Base-by-base conservation (phyloP, 2,797 vertebrate genomes). In the Fistularia commersonii region DNA sequence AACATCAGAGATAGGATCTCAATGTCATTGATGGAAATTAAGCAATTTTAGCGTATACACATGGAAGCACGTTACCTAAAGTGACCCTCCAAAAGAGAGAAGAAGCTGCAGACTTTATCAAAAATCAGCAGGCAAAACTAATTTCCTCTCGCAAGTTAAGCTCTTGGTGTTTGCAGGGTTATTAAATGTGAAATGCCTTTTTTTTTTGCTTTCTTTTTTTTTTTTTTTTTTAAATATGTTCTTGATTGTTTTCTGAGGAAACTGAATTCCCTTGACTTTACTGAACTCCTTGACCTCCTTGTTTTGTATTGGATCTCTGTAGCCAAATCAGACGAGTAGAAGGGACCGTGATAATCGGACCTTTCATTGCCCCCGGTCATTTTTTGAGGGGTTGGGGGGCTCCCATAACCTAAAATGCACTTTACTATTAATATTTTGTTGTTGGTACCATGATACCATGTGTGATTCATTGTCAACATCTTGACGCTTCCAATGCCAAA, bases 141-240 rank as follows among this genome's bases (percentile, higher is more conserved):
- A 45, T 66, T 77, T 77, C 67, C 67, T 64, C 15, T 6, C 6
- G 37, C n/a, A 57, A 45, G 33, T 41, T 15, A 5, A 49, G 2
- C 35, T 49, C 15, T 46, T 34, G 31, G n/a, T 53, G 31, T 48
- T 47, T 32, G 51, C 58, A 37, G 38, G 32, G 7, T 32, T 12
- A 33, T 60, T 6, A 36, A 67, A 38, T 3, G 11, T 48, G 1
- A 49, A 64, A 45, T 49, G 15, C 23, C 12, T 36, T 40, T 33
- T 33, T 1, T 11, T 23, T 43, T 8, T 34, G 8, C 32, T 8
- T 6, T 53, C 12, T 36, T 40, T 33, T 33, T 1, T 11, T 23
- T 43, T 8, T 34, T 7, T 23, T 23, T 23, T 23, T 23, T 23
- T 23, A 23, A 23, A 2, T 4, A 23, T 23, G 23, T 23, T 23